Conservation (phyloP, 2,888 invertebrate genomes). For the Stenolophus ochropezus region DNA sequence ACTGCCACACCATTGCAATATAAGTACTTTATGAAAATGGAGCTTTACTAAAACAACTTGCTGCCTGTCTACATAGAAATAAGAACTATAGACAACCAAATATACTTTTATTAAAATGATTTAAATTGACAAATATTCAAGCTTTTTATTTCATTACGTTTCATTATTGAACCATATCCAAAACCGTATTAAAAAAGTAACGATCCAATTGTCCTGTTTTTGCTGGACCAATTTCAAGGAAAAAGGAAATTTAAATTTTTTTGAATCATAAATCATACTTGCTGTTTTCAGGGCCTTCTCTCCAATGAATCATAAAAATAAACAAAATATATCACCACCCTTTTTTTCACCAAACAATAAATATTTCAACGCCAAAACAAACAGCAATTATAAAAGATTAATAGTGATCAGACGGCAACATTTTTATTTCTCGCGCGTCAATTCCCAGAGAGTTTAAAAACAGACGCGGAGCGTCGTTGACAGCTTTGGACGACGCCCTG, state of each 20-base stretch:
- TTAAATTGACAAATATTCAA: too few species aligned
- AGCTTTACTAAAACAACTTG: too few species aligned
- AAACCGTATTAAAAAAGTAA: not conserved
- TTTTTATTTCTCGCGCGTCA: slow-evolving; percentile 23
- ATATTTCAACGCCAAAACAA: slow-evolving; percentile 16
- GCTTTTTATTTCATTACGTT: too few species aligned
- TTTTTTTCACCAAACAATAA: not conserved
- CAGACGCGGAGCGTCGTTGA: not conserved
- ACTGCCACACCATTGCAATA: too few species aligned
- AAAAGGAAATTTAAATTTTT: not conserved
- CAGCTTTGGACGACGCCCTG: too few species aligned
- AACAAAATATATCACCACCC: slow-evolving; percentile 10
- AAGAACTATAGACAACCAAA: too few species aligned
- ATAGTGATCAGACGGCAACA: slow-evolving; percentile 29
- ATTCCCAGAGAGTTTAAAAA: slow-evolving; percentile 21
- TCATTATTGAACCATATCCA: too few species aligned
- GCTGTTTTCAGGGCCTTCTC: not conserved
- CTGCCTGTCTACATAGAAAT: too few species aligned
- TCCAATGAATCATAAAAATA: slow-evolving; percentile 27
- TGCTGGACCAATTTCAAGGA: not conserved
- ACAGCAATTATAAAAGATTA: slow-evolving; percentile 39
- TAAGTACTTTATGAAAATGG: too few species aligned
- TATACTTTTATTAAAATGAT: too few species aligned
- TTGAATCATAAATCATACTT: not conserved
- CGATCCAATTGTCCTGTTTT: not conserved